Conservation (phyloP, 2,113 vertebrate species). For the Silurus meridionalis region DNA sequence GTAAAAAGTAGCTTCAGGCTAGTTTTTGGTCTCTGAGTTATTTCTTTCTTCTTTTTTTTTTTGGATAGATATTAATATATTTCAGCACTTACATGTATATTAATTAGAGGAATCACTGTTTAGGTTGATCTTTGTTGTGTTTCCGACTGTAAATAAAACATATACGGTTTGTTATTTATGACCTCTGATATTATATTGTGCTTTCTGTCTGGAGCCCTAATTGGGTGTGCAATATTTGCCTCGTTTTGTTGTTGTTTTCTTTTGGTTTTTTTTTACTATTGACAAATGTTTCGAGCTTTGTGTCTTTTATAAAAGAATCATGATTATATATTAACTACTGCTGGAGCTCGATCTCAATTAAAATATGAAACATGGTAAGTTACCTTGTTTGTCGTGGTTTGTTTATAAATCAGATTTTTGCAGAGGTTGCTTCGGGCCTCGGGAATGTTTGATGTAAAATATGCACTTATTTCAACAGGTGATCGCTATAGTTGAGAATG, state of each 20-base stretch:
- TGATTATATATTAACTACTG: slow-evolving; percentile 71
- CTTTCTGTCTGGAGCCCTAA: slow-evolving; percentile 70
- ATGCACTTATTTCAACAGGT: neutral
- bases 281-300: slow-evolving; percentile 69
- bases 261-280: slow-evolving; percentile 61
- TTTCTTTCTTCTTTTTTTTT: slow-evolving; percentile 68
- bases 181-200: slow-evolving; percentile 71
- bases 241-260: slow-evolving; percentile 55
- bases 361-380: slow-evolving; percentile 59
- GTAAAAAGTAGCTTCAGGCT: slow-evolving; percentile 64
- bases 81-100: slow-evolving; percentile 70
- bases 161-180: slow-evolving; percentile 71
- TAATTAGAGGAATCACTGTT: slow-evolving; percentile 63
- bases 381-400: slow-evolving; percentile 19
- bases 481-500: slow-evolving; percentile 12
- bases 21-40: slow-evolving; percentile 68
- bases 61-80: slow-evolving; percentile 75
- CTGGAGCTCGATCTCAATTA: slow-evolving; percentile 75
- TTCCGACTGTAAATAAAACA: slow-evolving; percentile 70
- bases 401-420: neutral
- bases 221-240: slow-evolving; percentile 70
- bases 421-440: neutral
- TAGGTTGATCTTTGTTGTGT: slow-evolving; percentile 65
- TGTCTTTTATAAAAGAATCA: slow-evolving; percentile 74
- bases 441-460: neutral